phyloP scores from a whole-genome alignment of 2,113 vertebrate genomes.

The Lepus timidus region DNA sequence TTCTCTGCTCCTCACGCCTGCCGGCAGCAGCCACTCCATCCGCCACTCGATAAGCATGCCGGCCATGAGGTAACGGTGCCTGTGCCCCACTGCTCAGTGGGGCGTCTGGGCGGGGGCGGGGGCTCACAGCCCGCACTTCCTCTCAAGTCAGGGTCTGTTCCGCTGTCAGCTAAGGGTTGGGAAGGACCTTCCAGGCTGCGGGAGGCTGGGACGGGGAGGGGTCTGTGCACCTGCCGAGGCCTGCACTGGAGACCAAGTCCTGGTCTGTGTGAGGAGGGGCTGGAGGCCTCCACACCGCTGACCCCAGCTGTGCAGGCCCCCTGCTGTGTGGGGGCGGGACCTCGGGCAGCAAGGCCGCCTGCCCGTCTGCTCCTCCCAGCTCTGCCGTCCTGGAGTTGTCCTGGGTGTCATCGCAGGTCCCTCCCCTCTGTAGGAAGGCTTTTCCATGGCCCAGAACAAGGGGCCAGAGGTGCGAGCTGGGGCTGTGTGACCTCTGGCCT shows the following conservation, averaged over 20 bases:
- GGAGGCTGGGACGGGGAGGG: no score
- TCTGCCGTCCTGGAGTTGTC: neutral
- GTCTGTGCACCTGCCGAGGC: neutral
- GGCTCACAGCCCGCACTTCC: neutral
- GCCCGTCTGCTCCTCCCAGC: neutral
- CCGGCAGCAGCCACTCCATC: conserved; percentile 98
- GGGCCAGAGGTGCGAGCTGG: no score
- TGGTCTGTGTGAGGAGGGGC: no score
- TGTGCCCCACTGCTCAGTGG: neutral
- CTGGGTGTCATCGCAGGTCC: neutral
- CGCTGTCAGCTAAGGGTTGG: neutral
- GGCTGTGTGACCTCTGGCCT: neutral
- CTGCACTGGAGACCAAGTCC: neutral
- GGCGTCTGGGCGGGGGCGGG: neutral
- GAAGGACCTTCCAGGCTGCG: neutral
- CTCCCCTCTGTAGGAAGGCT: neutral
- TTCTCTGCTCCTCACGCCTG: conserved; percentile 91
- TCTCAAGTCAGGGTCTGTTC: neutral
- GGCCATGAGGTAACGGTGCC: conserved; percentile 96
- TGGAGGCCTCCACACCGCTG: no score
- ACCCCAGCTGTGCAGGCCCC: no score
- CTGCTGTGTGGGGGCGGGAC: no score
- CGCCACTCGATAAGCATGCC: conserved; percentile 99
- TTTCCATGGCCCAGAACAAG: neutral
- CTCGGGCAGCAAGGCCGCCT: neutral